Evolutionary conservation across 1,140 invertebrate genomes (phyloP).

Genomic region (Drosophila punjabiensis): DNA sequence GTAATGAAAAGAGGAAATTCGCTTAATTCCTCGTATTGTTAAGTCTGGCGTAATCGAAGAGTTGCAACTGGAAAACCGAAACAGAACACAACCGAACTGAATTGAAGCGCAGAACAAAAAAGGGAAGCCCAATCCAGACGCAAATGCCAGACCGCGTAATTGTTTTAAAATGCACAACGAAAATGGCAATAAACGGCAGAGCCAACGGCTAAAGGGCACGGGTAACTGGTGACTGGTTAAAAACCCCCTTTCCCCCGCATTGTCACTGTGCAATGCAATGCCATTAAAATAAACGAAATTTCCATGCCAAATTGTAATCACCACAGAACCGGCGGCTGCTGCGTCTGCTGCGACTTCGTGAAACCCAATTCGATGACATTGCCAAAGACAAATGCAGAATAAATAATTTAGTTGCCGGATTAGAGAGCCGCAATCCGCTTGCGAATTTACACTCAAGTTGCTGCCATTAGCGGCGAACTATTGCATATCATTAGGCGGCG

Average conservation of each 20-base stretch:
- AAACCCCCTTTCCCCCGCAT: neutral
- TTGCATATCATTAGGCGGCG: slow-evolving; percentile 80
- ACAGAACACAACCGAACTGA: slow-evolving; percentile 10
- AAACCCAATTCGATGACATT: slow-evolving; percentile 38
- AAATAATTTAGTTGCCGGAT: slow-evolving; percentile 80
- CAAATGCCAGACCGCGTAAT: slow-evolving; percentile 79
- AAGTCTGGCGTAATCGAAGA: slow-evolving; percentile 67
- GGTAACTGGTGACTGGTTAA: slow-evolving; percentile 18
- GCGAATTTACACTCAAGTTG: slow-evolving; percentile 81
- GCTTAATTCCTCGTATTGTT: slow-evolving; percentile 79
- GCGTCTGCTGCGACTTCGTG: neutral
- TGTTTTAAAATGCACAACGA: slow-evolving; percentile 77
- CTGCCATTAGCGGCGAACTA: slow-evolving; percentile 78
- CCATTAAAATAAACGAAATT: slow-evolving; percentile 70
- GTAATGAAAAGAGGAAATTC: slow-evolving; percentile 78
- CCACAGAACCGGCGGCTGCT: neutral
- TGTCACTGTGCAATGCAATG: slow-evolving; percentile 27
- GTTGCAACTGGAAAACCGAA: slow-evolving; percentile 40
- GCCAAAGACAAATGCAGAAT: slow-evolving; percentile 76
- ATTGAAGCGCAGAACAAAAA: slow-evolving; percentile 16
- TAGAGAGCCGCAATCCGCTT: slow-evolving; percentile 79
- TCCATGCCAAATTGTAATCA: slow-evolving; percentile 43
- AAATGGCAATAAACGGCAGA: slow-evolving; percentile 45
- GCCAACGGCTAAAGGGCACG: slow-evolving; percentile 14
- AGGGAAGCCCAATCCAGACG: slow-evolving; percentile 47